Evolutionary conservation across 2,888 invertebrate genomes (phyloP).

Genomic region (Dinocampus coccinellae): DNA sequence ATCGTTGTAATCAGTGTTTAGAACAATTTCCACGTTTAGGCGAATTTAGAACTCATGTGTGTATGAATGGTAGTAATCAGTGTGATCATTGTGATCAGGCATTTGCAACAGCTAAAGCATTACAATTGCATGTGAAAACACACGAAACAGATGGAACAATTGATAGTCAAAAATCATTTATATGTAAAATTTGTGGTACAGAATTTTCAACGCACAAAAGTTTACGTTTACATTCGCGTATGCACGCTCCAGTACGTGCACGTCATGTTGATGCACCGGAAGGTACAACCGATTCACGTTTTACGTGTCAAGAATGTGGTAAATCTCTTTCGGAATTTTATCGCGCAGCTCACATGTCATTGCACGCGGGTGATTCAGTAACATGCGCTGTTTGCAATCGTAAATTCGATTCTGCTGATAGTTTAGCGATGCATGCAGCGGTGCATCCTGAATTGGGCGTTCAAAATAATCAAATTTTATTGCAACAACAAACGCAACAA

Average conservation of each 20-base stretch:
- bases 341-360: conserved; percentile 76
- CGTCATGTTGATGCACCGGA: conserved; percentile 70
- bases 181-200: conserved; percentile 79
- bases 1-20: conserved; percentile 70
- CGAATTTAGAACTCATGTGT: conserved; percentile 70
- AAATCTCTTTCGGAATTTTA: conserved; percentile 68
- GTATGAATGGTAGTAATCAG: conserved; percentile 62
- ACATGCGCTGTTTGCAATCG: conserved; percentile 80
- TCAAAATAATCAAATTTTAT: conserved; percentile 40
- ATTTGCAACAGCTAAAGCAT: conserved; percentile 70
- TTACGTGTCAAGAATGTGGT: conserved; percentile 66
- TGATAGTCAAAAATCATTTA: conserved; percentile 64
- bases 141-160: conserved; percentile 61
- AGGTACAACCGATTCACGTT: conserved; percentile 60
- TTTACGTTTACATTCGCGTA: conserved; percentile 78
- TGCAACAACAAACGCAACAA: conserved; percentile 7
- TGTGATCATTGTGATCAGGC: conserved; percentile 63
- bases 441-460: conserved; percentile 72
- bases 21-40: conserved; percentile 69
- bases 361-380: conserved; percentile 74
- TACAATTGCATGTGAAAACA: conserved; percentile 75
- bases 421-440: conserved; percentile 80
- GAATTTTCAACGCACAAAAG: conserved; percentile 77
- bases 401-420: conserved; percentile 77
- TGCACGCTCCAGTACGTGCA: conserved; percentile 79